phyloP scores from a whole-genome alignment of 2,797 vertebrate genomes.

The Melanotaenia nigrans region DNA sequence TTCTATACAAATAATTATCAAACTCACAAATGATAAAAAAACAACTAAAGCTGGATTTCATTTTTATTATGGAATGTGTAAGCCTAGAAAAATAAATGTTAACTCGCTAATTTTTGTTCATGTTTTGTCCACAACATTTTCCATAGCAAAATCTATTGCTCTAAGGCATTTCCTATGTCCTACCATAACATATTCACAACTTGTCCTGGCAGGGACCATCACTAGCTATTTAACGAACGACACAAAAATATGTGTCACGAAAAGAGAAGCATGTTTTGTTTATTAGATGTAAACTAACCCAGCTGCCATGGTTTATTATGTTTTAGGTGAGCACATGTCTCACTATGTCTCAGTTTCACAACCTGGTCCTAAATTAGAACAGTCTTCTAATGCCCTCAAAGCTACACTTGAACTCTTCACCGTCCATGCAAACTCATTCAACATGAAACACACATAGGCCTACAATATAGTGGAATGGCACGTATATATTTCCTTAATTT shows the following conservation, averaged over 20 bases:
- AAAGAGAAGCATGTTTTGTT: not conserved
- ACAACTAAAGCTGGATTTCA: not conserved
- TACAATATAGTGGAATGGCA: not conserved
- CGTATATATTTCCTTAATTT: not conserved
- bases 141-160: not conserved
- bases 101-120: not conserved
- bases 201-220: not conserved
- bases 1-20: not conserved
- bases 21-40: not conserved
- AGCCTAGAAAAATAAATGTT: not conserved
- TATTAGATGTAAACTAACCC: constrained; percentile 5
- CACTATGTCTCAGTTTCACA: constrained; percentile 41
- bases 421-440: not conserved
- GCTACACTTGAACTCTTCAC: constrained; percentile 23
- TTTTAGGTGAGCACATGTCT: constrained; percentile 25
- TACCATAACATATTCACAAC: not conserved
- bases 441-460: not conserved
- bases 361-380: constrained; percentile 52
- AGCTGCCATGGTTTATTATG: constrained; percentile 2
- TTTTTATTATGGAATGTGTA: not conserved
- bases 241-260: not conserved
- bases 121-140: not conserved
- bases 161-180: too few species aligned
- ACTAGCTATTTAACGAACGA: not conserved
- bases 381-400: constrained; percentile 21